Base-by-base conservation (phyloP, 2,113 vertebrate species). In the Oxyura jamaicensis region DNA sequence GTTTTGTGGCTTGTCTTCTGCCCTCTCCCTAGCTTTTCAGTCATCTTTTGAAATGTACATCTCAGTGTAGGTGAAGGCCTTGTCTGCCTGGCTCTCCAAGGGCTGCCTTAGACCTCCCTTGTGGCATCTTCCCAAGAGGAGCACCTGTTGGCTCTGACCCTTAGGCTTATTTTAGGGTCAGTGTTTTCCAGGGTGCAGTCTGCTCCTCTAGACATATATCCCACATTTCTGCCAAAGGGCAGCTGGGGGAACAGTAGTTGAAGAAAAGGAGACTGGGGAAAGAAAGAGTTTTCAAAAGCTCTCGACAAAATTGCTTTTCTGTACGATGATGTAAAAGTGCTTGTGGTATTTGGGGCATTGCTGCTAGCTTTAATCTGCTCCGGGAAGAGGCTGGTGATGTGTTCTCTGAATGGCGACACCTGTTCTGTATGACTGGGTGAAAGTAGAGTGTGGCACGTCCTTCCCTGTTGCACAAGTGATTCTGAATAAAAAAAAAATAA, bases 191-290 rank as follows among this genome's bases (percentile, higher is more conserved):
- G 4, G 18, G 4, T 56, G 46, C 6, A 3, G n/a, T 68, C 31
- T 33, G 50, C 31, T 84, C 10, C 29, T 82, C 25, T 52, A 16
- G 36, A 4, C 1, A 0, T 3, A 13, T 42, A 15, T 53, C 25
- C 22, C 17, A 2, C 21, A 67, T 29, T 44, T 86, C 56, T 81
- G 25, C 36, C 33, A 53, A 35, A 67, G 44, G 67, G 41, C 4
- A 3, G 2, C 0, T 6, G 23, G 60, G 39, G 17, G 20, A 67
- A 59, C 15, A 55, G 69, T 60, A 81, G 14, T 22, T 55, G 50
- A 58, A 19, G 4, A 55, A 52, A 58, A 50, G 7, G 12, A 59
- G 36, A 46, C 26, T 15, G 3, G 19, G 8, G 4, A 11, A 68
- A 60, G 9, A 16, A 67, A 44, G 59, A 26, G 10, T 19, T 78